Conservation (phyloP, 2,797 vertebrate species). For the Oreochromis grahami region DNA sequence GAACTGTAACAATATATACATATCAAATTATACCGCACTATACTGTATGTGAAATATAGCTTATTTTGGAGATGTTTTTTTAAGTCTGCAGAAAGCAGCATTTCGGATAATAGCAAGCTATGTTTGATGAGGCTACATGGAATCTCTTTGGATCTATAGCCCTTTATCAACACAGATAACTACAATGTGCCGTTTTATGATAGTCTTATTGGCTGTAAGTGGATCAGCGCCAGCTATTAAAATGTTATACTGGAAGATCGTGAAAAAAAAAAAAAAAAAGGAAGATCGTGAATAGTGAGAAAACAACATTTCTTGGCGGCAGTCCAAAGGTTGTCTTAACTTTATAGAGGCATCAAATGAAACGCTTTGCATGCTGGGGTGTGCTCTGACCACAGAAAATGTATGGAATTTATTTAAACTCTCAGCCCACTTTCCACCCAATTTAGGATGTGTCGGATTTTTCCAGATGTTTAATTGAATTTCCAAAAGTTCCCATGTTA, state of each 20-base stretch:
- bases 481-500: constrained; percentile 47
- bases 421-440: constrained; percentile 21
- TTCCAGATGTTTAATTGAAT: constrained; percentile 67
- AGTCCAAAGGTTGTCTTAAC: constrained; percentile 48
- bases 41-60: background rate
- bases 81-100: background rate
- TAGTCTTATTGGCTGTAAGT: constrained; percentile 2
- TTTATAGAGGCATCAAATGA: constrained; percentile 66
- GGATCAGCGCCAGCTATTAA: constrained; percentile 23
- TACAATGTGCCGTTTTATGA: background rate
- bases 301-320: constrained; percentile 22
- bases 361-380: constrained; percentile 55
- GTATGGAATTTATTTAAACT: constrained; percentile 74
- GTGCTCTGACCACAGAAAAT: constrained; percentile 64
- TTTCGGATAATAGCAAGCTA: background rate
- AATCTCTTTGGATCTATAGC: background rate
- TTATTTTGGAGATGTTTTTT: background rate
- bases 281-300: constrained; percentile 13
- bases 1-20: background rate
- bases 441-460: constrained; percentile 43
- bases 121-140: background rate
- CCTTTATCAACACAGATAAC: background rate
- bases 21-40: background rate
- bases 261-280: no score
- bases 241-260: constrained; percentile 20